phyloP scores from a whole-genome alignment of 2,113 vertebrate species.

The Epinephelus moara region DNA sequence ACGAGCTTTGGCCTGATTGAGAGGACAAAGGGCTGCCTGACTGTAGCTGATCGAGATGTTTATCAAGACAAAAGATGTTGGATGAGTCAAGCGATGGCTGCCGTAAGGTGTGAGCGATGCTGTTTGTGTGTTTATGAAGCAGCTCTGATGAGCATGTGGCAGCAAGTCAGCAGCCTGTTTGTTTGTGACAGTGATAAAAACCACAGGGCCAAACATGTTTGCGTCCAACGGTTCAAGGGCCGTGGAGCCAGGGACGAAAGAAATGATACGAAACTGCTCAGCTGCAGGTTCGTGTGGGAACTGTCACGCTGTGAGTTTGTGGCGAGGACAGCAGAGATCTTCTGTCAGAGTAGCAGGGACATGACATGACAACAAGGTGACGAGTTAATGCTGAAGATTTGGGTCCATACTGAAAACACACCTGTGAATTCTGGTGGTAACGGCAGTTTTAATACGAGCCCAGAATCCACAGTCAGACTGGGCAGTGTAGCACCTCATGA shows the following conservation, averaged over 20 bases:
- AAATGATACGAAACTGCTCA: constrained; percentile 1
- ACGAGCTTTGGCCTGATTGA: background rate
- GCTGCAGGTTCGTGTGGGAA: constrained; percentile 1
- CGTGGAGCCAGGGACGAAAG: background rate
- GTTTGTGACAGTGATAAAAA: constrained; percentile 44
- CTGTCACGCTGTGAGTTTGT: constrained; percentile 10
- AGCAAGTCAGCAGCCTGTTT: constrained; percentile 42
- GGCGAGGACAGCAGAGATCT: background rate
- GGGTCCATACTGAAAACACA: background rate
- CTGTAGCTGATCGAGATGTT: constrained; percentile 11
- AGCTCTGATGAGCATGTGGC: constrained; percentile 40
- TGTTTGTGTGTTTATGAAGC: constrained; percentile 41
- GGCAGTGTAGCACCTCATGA: no score
- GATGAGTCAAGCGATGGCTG: constrained; percentile 33
- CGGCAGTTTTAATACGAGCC: no score
- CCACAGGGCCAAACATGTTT: constrained; percentile 41
- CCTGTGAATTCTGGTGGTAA: no score
- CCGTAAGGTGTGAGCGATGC: constrained; percentile 44
- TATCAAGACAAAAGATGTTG: constrained; percentile 26
- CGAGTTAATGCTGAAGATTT: background rate
- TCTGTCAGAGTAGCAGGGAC: background rate
- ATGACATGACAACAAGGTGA: background rate
- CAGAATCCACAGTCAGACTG: no score
- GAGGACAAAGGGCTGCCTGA: background rate
- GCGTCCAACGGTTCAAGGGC: constrained; percentile 26